Evolutionary conservation across 2,888 invertebrate species (phyloP).

Genomic region (Drosophila quinaria): DNA sequence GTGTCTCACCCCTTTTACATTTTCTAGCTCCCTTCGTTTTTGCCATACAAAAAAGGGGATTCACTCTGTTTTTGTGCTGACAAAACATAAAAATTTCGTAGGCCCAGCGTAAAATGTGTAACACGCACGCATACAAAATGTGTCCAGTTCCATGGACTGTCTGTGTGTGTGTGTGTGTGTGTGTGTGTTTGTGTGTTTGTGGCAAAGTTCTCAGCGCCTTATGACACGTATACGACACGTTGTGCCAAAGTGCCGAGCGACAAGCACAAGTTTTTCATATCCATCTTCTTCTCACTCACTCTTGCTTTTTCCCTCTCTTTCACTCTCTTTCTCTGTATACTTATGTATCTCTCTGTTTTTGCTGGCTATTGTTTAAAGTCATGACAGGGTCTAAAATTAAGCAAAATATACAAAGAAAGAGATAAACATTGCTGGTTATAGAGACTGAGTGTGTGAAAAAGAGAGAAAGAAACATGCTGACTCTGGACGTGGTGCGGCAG

Average conservation of each 20-base stretch:
- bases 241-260: slow-evolving; percentile 52
- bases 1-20: neutral
- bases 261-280: slow-evolving; percentile 36
- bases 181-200: slow-evolving; percentile 5
- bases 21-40: neutral
- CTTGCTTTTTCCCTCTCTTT: neutral
- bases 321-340: neutral
- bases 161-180: neutral
- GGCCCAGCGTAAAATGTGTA: slow-evolving; percentile 56
- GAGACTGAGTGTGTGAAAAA: neutral
- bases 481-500: neutral
- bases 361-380: slow-evolving; percentile 56
- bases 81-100: slow-evolving; percentile 62
- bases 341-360: neutral
- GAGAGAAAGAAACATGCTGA: slow-evolving; percentile 5
- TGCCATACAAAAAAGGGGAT: slow-evolving; percentile 2
- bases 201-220: slow-evolving; percentile 26
- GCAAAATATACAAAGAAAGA: slow-evolving; percentile 13
- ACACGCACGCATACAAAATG: slow-evolving; percentile 75
- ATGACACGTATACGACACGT: slow-evolving; percentile 54
- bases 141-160: slow-evolving; percentile 35
- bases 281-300: neutral
- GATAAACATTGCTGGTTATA: slow-evolving; percentile 3
- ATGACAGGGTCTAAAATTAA: slow-evolving; percentile 43
- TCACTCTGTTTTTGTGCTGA: slow-evolving; percentile 70